Base-by-base conservation (phyloP, 2,113 vertebrate genomes). In the Brienomyrus longianalis region DNA sequence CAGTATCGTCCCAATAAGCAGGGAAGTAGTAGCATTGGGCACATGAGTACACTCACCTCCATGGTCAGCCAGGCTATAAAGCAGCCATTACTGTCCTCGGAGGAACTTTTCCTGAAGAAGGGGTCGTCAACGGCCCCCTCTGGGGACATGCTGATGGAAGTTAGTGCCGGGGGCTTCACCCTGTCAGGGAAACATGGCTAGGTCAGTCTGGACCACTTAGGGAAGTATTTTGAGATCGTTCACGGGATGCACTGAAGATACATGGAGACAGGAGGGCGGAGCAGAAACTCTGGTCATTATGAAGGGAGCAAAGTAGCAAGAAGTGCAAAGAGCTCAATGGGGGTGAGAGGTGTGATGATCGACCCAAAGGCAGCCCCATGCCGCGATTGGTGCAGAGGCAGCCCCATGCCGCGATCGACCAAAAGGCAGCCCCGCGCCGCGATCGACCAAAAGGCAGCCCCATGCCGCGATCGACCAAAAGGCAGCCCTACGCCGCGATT, bases 21-120 rank as follows among this genome's bases (percentile, higher is more conserved):
- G 35, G 35, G 35, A 15, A 19, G 74, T 3, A 80, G 15, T 19
- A 77, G 74, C 74, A 39, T 3, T 43, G 35, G 74, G 35, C 1
- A 43, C 35, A 8, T 11, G 5, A 7, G 35, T 43, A 19, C 35
- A 77, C 95, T 96, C 93, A 98, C 97, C 96, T 97, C 94, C 94
- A 95, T 96, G 89, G 90, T 93, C 90, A 99, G 92, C 93, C 98
- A 85, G 52, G 98, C 97, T 90, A 99, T 83, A 92, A 99, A 99
- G 91, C 97, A 99, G 90, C 97, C 96, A 59, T 98, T 98, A 92
- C 93, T 96, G 89, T 93, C 90, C 89, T 97, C 95, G 0, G 97
- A 97, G 52, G 96, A 96, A 88, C 98, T 95, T 70, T 96, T 52
- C 91, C 92, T 96, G 92, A 99, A 98, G 93, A 97, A 97, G 0